Conservation (phyloP, 1,140 invertebrate genomes). For the Sipha flava region DNA sequence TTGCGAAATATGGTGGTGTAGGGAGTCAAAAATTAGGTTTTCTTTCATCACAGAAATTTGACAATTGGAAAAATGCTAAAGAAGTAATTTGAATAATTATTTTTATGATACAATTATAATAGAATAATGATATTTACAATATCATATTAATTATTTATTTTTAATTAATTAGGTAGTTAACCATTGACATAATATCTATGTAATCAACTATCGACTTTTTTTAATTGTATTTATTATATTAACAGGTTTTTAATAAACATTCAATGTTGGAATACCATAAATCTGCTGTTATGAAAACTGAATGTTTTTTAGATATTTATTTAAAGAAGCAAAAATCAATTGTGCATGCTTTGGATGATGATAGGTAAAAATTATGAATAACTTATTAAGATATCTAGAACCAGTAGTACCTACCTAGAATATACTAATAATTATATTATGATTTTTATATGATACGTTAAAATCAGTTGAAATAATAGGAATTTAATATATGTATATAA, state of each 20-base stretch:
- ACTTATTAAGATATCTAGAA: too few species aligned
- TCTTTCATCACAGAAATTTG: background rate
- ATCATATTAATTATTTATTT: too few species aligned
- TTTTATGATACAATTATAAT: background rate
- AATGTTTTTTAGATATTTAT: background rate
- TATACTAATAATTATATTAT: too few species aligned
- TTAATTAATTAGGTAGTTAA: background rate
- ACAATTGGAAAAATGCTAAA: conserved; percentile 9
- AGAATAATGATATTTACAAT: too few species aligned
- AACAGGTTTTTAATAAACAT: background rate
- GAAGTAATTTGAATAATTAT: background rate
- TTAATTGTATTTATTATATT: background rate
- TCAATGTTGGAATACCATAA: background rate
- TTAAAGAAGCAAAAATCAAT: background rate
- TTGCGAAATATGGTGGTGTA: background rate
- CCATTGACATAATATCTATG: background rate
- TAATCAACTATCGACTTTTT: too few species aligned
- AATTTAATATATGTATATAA: too few species aligned
- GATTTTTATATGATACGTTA: too few species aligned
- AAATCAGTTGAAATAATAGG: too few species aligned
- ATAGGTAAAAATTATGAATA: too few species aligned
- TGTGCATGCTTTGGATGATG: background rate
- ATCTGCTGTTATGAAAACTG: background rate
- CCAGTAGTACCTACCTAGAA: too few species aligned
- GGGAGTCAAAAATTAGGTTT: background rate